Percentiles rank a stretch among this genome's conserved stretches.
Evolutionary conservation across 2,888 invertebrate species (phyloP).

Genomic region (Palloptera scutellata): DNA sequence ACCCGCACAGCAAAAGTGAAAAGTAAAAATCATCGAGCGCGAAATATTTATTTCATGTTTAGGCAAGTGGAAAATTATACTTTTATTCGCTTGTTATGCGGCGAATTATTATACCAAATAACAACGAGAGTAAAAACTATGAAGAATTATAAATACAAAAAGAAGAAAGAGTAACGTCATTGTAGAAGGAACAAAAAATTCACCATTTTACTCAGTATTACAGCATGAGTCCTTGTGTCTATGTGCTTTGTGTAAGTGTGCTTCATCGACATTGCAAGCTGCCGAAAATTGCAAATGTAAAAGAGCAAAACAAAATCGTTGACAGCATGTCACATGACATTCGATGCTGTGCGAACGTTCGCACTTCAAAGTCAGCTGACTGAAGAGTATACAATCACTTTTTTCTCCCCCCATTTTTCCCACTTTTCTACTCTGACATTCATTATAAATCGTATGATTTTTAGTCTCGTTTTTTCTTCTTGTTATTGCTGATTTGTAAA

Average conservation of each 20-base stretch:
- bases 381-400: conserved; percentile 6
- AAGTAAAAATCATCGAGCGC: conserved; percentile 40
- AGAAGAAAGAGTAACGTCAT: background rate
- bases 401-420: no score
- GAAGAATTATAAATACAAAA: conserved; percentile 29
- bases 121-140: conserved; percentile 10
- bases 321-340: background rate
- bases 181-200: background rate
- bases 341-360: background rate
- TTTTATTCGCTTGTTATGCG: conserved; percentile 48
- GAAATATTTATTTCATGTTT: conserved; percentile 43
- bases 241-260: no score
- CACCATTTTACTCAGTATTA: conserved; percentile 5
- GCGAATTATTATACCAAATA: conserved; percentile 10
- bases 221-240: background rate
- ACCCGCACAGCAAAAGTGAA: conserved; percentile 14
- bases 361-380: background rate
- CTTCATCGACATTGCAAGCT: no score
- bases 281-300: background rate
- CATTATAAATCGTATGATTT: no score
- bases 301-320: conserved; percentile 8
- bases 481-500: background rate
- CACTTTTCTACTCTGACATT: no score
- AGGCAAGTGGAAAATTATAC: conserved; percentile 56
- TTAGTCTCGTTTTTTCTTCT: background rate